Evolutionary conservation across 30 jellyfish, hydroid and myxozoan species (phyloP).

Genomic region (Morbakka virulenta): DNA sequence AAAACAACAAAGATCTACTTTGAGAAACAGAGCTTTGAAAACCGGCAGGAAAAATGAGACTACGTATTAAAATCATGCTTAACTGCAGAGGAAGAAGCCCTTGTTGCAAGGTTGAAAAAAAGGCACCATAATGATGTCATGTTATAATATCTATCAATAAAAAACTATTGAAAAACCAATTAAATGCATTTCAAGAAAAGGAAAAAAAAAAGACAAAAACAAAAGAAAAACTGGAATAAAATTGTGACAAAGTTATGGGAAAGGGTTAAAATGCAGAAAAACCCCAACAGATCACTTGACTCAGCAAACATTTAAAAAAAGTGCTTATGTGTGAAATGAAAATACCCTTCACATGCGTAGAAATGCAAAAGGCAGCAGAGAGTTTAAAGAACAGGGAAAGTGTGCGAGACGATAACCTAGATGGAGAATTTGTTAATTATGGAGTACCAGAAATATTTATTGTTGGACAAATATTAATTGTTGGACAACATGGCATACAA

Average conservation of each 20-base stretch:
- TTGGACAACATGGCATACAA: conserved; percentile 56
- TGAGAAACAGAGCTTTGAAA: conserved; percentile 10
- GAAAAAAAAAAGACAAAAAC: conserved; percentile 7
- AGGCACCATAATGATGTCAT: conserved; percentile 15
- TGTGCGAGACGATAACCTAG: conserved; percentile 27
- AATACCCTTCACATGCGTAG: conserved; percentile 36
- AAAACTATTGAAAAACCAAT: background rate
- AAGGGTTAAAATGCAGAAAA: conserved; percentile 13
- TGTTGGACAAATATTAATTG: conserved; percentile 49
- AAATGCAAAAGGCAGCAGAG: conserved; percentile 39
- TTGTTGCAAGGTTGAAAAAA: conserved; percentile 20
- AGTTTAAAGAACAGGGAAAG: conserved; percentile 18
- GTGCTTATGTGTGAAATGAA: conserved; percentile 39
- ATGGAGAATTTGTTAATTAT: conserved; percentile 43
- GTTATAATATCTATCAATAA: conserved; percentile 12
- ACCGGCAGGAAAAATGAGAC: conserved; percentile 26
- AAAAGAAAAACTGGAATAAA: conserved; percentile 20
- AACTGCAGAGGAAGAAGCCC: conserved; percentile 35
- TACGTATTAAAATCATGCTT: conserved; percentile 2
- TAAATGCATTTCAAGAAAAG: background rate
- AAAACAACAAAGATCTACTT: conserved; percentile 17
- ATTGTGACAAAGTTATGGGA: conserved; percentile 13
- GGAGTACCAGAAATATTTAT: conserved; percentile 47
- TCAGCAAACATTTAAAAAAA: conserved; percentile 27
- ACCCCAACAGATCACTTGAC: conserved; percentile 34